Evolutionary conservation across 2,113 vertebrate genomes (phyloP).

Genomic region (Platichthys flesus): DNA sequence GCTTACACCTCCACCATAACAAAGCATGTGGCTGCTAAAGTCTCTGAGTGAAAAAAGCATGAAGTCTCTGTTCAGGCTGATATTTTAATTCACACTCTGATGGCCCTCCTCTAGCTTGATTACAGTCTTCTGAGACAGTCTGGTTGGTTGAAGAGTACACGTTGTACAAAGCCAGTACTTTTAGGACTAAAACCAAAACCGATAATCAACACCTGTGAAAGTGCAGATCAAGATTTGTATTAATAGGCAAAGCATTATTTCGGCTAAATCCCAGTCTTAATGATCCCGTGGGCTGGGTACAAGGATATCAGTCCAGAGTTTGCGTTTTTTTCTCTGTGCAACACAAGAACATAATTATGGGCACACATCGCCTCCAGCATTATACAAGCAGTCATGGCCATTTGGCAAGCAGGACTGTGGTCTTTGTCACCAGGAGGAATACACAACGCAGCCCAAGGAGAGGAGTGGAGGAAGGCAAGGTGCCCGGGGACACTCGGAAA

Average conservation of each 20-base stretch:
- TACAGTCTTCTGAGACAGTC: slow-evolving; percentile 1
- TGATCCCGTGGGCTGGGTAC: background rate
- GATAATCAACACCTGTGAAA: background rate
- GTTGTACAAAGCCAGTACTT: background rate
- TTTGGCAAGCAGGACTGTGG: slow-evolving; percentile 36
- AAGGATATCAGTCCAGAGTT: background rate
- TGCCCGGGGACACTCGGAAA: slow-evolving; percentile 51
- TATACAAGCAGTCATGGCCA: slow-evolving; percentile 17
- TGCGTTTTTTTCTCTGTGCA: background rate
- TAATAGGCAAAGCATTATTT: slow-evolving; percentile 2
- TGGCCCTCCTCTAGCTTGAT: background rate
- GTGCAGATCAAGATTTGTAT: background rate
- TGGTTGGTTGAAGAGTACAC: background rate
- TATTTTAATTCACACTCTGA: slow-evolving; percentile 19
- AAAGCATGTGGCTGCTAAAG: slow-evolving; percentile 21
- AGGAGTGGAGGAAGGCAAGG: slow-evolving; percentile 37
- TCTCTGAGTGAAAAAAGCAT: slow-evolving; percentile 31
- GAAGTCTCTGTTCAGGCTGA: slow-evolving; percentile 36
- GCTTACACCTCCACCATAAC: slow-evolving; percentile 42
- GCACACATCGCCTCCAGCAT: slow-evolving; percentile 30
- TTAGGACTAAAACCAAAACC: background rate
- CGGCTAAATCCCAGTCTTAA: background rate
- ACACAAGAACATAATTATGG: slow-evolving; percentile 15
- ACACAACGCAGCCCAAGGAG: slow-evolving; percentile 10
- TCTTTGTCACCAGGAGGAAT: slow-evolving; percentile 35